These are phyloP conservation scores for Percopsis transmontana DNA, from an alignment of 2,113 vertebrate genomes.

Conservation along the genomic window DNA sequence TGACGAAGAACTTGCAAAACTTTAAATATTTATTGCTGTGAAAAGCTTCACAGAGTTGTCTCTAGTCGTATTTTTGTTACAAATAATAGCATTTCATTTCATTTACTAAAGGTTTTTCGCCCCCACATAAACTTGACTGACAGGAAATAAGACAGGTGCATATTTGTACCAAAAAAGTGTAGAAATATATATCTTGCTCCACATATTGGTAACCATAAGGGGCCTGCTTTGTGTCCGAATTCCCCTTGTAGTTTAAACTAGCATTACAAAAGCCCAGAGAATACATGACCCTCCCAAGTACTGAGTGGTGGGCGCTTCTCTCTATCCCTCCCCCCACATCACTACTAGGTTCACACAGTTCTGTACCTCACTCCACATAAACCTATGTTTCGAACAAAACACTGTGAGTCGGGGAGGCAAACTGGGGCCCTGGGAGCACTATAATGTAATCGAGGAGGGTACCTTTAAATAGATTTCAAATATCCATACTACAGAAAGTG, in stretches of 20 bases:
- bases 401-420: no score
- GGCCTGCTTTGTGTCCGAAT: neutral
- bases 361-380: no score
- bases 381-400: no score
- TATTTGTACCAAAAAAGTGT: slow-evolving; percentile 8
- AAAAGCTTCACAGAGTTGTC: neutral
- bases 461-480: no score
- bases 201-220: neutral
- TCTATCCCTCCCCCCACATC: no score
- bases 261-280: no score
- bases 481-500: no score
- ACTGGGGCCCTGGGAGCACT: no score
- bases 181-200: slow-evolving; percentile 11
- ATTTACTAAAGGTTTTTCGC: neutral
- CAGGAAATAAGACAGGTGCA: slow-evolving; percentile 8
- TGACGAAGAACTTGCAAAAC: neutral
- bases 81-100: neutral
- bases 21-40: slow-evolving; percentile 19
- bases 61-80: slow-evolving; percentile 11
- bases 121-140: neutral
- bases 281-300: no score
- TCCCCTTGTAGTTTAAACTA: neutral
- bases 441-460: no score
- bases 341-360: no score
- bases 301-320: no score